Percentiles rank a stretch among this genome's conserved stretches.
These are phyloP conservation scores for Dioctria linearis DNA, from an alignment of 2,888 invertebrate species.

Conservation along the genomic window DNA sequence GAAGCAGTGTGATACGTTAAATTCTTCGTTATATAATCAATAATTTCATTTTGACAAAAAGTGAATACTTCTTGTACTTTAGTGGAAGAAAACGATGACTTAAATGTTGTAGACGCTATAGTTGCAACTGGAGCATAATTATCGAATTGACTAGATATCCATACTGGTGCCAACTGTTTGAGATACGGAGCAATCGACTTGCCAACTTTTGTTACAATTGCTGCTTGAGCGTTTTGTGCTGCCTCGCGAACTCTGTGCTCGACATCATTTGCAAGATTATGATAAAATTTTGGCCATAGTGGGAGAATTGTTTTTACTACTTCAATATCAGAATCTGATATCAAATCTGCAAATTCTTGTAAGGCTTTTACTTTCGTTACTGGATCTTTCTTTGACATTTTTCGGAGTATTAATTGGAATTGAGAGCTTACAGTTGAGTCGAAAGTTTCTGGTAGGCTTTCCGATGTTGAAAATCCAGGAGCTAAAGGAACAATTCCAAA, in stretches of 20 bases:
- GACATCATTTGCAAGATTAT: conserved; percentile 81
- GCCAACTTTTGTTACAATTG: conserved; percentile 78
- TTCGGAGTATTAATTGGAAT: conserved; percentile 85
- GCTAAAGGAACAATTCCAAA: conserved; percentile 75
- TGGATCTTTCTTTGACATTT: conserved; percentile 91
- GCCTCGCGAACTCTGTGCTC: conserved; percentile 89
- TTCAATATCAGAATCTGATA: conserved; percentile 77
- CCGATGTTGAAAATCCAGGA: conserved; percentile 71
- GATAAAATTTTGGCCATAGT: conserved; percentile 88
- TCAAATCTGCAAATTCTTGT: conserved; percentile 81
- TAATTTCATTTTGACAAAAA: conserved; percentile 87
- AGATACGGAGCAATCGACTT: conserved; percentile 85
- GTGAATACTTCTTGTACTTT: conserved; percentile 85
- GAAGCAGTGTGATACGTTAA: conserved; percentile 76
- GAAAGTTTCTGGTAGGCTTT: conserved; percentile 75
- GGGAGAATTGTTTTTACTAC: conserved; percentile 81
- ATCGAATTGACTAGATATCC: conserved; percentile 90
- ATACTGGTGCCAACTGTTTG: conserved; percentile 83
- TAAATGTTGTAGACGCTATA: conserved; percentile 78
- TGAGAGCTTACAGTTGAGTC: conserved; percentile 79
- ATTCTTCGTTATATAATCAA: conserved; percentile 81
- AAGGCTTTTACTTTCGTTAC: conserved; percentile 89
- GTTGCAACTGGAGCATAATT: conserved; percentile 87
- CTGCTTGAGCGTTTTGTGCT: conserved; percentile 81
- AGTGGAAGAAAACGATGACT: conserved; percentile 82